phyloP scores from a whole-genome alignment of 2,888 invertebrate species.

The Patella depressa region DNA sequence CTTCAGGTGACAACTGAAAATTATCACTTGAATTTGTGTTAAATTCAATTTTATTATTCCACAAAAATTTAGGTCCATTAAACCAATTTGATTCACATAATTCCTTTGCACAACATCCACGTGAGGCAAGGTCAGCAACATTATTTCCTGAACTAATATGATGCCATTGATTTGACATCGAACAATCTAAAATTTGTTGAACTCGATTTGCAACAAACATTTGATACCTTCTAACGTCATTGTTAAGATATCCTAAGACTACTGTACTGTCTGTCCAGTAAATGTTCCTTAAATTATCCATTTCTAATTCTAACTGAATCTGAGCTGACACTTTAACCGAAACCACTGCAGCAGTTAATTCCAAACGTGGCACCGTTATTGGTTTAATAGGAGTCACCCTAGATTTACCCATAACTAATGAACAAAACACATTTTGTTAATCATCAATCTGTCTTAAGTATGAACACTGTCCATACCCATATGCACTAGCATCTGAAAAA shows the following conservation, averaged over 20 bases:
- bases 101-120: constrained; percentile 27
- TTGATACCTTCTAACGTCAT: constrained; percentile 22
- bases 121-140: constrained; percentile 36
- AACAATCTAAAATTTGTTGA: constrained; percentile 25
- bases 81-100: constrained; percentile 23
- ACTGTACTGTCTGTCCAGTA: neutral
- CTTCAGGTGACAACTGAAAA: too few relatives aligned
- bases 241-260: too few relatives aligned
- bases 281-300: neutral
- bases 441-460: constrained; percentile 14
- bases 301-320: constrained; percentile 10
- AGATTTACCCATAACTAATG: constrained; percentile 26
- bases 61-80: constrained; percentile 32
- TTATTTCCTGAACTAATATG: constrained; percentile 29
- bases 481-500: constrained; percentile 21
- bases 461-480: constrained; percentile 11
- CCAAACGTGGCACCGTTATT: constrained; percentile 33
- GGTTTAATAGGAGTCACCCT: constrained; percentile 30
- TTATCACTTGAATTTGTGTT: too few relatives aligned
- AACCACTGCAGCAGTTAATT: constrained; percentile 32
- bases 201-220: constrained; percentile 36
- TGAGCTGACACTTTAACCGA: constrained; percentile 19
- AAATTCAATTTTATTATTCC: neutral
- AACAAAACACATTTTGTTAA: neutral
- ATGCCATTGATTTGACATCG: constrained; percentile 30